Evolutionary conservation across 37 sponge, comb jelly and placozoan genomes (phyloP).

Genomic region (Diacarnus erythraeanus): DNA sequence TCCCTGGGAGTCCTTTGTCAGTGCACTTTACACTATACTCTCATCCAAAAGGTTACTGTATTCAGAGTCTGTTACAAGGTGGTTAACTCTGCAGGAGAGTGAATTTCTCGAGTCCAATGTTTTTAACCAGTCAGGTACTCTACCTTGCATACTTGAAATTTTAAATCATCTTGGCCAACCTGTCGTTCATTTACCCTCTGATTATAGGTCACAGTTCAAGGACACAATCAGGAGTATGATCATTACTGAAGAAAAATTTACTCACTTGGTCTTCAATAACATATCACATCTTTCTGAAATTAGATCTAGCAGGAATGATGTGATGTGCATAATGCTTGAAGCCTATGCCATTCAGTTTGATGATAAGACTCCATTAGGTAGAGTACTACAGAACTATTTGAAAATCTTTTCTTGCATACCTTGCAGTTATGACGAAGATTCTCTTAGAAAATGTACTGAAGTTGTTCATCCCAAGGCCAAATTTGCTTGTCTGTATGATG

Average conservation of each 20-base stretch:
- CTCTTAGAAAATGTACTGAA: constrained; percentile 11
- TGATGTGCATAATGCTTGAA: constrained; percentile 21
- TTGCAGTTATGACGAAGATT: constrained; percentile 48
- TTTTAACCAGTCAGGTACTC: constrained; percentile 3
- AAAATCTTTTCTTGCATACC: constrained; percentile 38
- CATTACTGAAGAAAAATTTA: constrained; percentile 9
- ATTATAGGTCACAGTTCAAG: constrained; percentile 3
- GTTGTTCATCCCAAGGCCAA: constrained; percentile 30
- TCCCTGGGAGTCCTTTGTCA: constrained; percentile 28
- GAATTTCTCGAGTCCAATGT: constrained; percentile 29
- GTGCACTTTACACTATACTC: constrained; percentile 1
- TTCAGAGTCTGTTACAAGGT: constrained; percentile 10
- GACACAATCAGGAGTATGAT: not conserved
- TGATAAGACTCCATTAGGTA: not conserved
- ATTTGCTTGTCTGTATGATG: constrained; percentile 40
- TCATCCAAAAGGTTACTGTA: constrained; percentile 21
- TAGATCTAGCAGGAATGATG: constrained; percentile 13
- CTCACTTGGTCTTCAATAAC: constrained; percentile 7
- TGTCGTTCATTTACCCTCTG: constrained; percentile 44
- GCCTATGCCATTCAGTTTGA: constrained; percentile 8
- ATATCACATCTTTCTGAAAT: constrained; percentile 4
- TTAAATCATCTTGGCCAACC: constrained; percentile 13
- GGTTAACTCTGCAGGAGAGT: constrained; percentile 23
- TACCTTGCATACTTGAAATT: constrained; percentile 10
- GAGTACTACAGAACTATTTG: not conserved